Evolutionary conservation across 2,113 vertebrate species (phyloP).

Genomic region (Chinchilla lanigera): DNA sequence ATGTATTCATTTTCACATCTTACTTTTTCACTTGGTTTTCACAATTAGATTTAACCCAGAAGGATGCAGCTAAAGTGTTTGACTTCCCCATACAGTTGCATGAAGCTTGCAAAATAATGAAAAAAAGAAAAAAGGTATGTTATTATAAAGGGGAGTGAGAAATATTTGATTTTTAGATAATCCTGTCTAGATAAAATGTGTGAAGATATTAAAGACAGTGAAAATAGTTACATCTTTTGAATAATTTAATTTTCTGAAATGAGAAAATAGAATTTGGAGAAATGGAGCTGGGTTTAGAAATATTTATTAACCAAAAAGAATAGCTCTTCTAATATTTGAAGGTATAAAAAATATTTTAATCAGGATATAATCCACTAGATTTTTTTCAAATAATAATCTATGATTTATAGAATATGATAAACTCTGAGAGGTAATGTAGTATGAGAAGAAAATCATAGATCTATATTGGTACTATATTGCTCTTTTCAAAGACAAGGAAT

Average conservation of each 20-base stretch:
- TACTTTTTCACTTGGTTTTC: background rate
- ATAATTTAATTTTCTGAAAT: conserved; percentile 61
- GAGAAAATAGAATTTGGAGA: conserved; percentile 52
- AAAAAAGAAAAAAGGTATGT: conserved; percentile 86
- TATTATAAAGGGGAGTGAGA: background rate
- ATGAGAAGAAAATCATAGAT: conserved; percentile 1
- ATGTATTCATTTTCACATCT: background rate
- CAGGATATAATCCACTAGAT: background rate
- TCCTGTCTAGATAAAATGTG: background rate
- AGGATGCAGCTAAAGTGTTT: conserved; percentile 74
- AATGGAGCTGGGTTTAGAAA: conserved; percentile 49
- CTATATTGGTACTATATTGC: background rate
- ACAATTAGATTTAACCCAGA: conserved; percentile 73
- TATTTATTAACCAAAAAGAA: conserved; percentile 45
- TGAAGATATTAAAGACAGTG: conserved; percentile 27
- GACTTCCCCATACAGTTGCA: conserved; percentile 82
- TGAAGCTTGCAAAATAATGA: conserved; percentile 75
- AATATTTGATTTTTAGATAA: conserved; percentile 40
- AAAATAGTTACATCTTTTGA: conserved; percentile 54
- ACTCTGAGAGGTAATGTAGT: background rate
- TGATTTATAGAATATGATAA: background rate
- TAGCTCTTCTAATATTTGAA: conserved; percentile 1
- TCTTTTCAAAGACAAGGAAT: conserved; percentile 44
- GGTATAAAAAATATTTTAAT: conserved; percentile 56
- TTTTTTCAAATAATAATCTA: conserved; percentile 45